Percentiles rank a stretch among this genome's conserved stretches.
Conservation (phyloP, 2,797 vertebrate genomes). For the Morus bassanus region DNA sequence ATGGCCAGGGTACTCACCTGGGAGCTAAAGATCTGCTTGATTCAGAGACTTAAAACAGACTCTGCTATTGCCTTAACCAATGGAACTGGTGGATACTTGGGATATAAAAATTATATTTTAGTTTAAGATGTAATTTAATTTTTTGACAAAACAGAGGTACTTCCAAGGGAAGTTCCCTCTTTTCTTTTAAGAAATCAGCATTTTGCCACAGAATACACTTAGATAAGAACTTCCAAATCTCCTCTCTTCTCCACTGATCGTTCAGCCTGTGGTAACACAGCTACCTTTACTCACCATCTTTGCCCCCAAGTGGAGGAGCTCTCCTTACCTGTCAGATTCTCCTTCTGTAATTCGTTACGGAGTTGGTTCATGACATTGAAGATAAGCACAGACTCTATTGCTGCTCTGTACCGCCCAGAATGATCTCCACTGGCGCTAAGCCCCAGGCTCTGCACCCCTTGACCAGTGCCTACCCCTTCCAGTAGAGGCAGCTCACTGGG, state of each 20-base stretch:
- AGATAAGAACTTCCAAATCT: neutral
- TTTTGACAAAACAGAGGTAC: neutral
- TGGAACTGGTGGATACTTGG: neutral
- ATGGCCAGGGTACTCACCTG: neutral
- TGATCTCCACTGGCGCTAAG: constrained; percentile 71
- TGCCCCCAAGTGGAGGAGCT: neutral
- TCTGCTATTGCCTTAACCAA: neutral
- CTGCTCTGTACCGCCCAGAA: constrained; percentile 87
- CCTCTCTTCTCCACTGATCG: neutral
- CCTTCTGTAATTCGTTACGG: constrained; percentile 78
- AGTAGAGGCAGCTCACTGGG: constrained; percentile 86
- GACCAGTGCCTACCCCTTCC: constrained; percentile 78
- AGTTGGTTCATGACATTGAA: constrained; percentile 84
- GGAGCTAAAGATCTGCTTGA: neutral
- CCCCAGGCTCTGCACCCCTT: constrained; percentile 82
- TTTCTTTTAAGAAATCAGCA: neutral
- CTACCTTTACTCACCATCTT: neutral
- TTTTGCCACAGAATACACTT: neutral
- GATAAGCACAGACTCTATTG: constrained; percentile 85
- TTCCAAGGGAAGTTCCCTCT: neutral
- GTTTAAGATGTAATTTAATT: neutral
- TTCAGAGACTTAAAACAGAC: neutral
- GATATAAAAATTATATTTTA: neutral
- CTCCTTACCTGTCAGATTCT: constrained; percentile 84
- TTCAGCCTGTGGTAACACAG: neutral